Evolutionary conservation across 2,797 vertebrate genomes (phyloP).

Genomic region (Microctenopoma stevenorrisi): DNA sequence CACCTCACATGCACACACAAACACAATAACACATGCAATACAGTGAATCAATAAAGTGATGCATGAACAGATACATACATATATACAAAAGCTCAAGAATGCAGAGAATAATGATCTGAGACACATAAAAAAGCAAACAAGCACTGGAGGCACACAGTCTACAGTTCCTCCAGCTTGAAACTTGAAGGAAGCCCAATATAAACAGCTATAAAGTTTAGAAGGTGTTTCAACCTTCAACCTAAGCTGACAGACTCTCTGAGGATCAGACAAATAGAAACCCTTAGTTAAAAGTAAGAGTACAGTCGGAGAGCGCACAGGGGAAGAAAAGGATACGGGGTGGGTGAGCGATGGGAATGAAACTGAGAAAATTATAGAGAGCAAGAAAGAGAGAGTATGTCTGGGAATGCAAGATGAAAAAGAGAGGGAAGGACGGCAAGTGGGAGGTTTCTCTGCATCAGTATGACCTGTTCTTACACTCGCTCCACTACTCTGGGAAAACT

Average conservation of each 20-base stretch:
- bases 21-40: not conserved
- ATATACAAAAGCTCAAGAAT: conserved; percentile 12
- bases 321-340: conserved; percentile 41
- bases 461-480: conserved; percentile 64
- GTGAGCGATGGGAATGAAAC: conserved; percentile 37
- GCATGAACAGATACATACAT: not conserved
- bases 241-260: conserved; percentile 59
- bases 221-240: conserved; percentile 71
- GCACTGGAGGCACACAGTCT: not conserved
- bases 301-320: conserved; percentile 25
- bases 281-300: conserved; percentile 47
- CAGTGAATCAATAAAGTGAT: not conserved
- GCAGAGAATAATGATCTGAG: conserved; percentile 15
- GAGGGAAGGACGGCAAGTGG: conserved; percentile 37
- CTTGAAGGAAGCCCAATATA: conserved; percentile 58
- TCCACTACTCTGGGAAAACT: conserved; percentile 69
- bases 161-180: conserved; percentile 16
- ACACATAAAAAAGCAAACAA: conserved; percentile 22
- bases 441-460: conserved; percentile 49
- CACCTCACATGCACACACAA: conserved; percentile 2
- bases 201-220: conserved; percentile 65
- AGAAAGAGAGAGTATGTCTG: conserved; percentile 30
- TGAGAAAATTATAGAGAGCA: conserved; percentile 1
- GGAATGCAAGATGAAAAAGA: conserved; percentile 58
- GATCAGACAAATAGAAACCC: conserved; percentile 54